These are phyloP conservation scores for Anthophora plumipes DNA, from an alignment of 2,888 invertebrate genomes.

Conservation along the genomic window DNA sequence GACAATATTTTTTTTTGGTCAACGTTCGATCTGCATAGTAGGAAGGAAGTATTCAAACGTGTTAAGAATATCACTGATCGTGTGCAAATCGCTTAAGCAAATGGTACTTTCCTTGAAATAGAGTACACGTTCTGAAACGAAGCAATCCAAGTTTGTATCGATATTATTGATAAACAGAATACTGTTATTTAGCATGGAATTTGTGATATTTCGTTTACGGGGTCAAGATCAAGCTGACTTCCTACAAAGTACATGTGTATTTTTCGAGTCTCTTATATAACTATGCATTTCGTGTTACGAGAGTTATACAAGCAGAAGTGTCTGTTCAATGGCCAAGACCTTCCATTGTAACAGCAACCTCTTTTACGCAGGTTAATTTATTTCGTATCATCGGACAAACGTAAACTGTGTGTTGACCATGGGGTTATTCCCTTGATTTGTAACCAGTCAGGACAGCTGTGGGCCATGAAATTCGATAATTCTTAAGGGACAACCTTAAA, in stretches of 20 bases:
- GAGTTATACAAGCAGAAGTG: neutral
- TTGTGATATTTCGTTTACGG: neutral
- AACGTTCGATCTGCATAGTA: too few relatives aligned
- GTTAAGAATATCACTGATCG: too few relatives aligned
- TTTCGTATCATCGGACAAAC: neutral
- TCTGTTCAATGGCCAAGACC: slow-evolving; percentile 27
- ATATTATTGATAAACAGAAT: too few relatives aligned
- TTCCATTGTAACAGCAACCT: slow-evolving; percentile 17
- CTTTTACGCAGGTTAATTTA: slow-evolving; percentile 5
- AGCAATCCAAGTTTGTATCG: too few relatives aligned
- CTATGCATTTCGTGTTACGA: neutral
- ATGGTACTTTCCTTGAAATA: neutral
- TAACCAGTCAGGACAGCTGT: too few relatives aligned
- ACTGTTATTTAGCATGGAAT: neutral
- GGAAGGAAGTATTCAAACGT: too few relatives aligned
- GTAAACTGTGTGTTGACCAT: too few relatives aligned
- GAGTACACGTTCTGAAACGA: too few relatives aligned
- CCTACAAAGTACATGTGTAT: neutral
- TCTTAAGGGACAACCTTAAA: neutral
- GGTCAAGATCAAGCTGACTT: slow-evolving; percentile 39
- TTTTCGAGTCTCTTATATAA: slow-evolving; percentile 11
- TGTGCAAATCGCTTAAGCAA: too few relatives aligned
- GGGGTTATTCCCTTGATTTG: neutral
- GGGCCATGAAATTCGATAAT: neutral
- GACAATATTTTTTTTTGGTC: too few relatives aligned